Conservation (phyloP, 1,140 invertebrate species). For the Chlorops oryzae region DNA sequence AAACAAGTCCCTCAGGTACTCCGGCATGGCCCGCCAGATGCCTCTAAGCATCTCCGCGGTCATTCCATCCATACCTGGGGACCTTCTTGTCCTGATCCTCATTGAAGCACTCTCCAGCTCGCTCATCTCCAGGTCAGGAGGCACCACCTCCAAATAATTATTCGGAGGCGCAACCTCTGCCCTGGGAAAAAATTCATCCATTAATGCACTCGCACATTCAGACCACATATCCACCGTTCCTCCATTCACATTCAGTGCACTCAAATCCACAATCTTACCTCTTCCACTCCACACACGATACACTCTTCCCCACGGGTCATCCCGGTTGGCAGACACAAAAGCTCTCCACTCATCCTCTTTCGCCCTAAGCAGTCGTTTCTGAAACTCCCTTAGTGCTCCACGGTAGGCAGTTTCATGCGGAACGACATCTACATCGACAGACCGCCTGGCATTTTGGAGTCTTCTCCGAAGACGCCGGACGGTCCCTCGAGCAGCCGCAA, state of each 20-base stretch:
- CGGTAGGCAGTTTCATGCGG: too few relatives aligned
- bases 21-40: slow-evolving; percentile 8
- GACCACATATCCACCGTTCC: too few relatives aligned
- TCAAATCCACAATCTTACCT: background rate
- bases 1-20: background rate
- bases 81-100: background rate
- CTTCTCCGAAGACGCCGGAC: too few relatives aligned
- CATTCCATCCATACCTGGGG: slow-evolving; percentile 4
- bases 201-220: too few relatives aligned
- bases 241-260: background rate
- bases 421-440: too few relatives aligned
- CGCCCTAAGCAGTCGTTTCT: too few relatives aligned
- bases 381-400: too few relatives aligned
- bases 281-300: slow-evolving; percentile 3
- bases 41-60: slow-evolving; percentile 3
- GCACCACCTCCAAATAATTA: background rate
- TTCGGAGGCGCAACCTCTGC: background rate
- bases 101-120: background rate
- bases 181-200: slow-evolving; percentile 3
- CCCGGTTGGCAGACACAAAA: slow-evolving; percentile 2
- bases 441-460: too few relatives aligned
- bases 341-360: too few relatives aligned
- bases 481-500: too few relatives aligned
- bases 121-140: background rate
- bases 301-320: slow-evolving; percentile 6